A percentile compares a stretch with the other conserved stretches of the same genome.
phyloP scores from a whole-genome alignment of 2,797 vertebrate genomes.

The Periparus ater region DNA sequence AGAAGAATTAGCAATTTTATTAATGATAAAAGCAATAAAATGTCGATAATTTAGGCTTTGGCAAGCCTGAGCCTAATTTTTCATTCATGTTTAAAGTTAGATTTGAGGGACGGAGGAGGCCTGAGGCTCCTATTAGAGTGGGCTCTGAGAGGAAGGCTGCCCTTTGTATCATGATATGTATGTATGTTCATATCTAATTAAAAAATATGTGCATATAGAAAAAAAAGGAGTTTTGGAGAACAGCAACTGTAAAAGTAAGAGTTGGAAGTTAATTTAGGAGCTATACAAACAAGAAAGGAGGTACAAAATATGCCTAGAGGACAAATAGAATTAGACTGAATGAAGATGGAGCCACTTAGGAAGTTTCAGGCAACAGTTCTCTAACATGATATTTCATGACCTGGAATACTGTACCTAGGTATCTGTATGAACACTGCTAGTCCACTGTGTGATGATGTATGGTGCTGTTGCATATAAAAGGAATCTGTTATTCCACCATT shows the following conservation, averaged over 20 bases:
- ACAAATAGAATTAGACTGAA: neutral
- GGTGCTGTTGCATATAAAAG: neutral
- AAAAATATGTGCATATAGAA: neutral
- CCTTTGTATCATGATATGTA: neutral
- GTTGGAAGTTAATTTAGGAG: neutral
- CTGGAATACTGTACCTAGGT: fast-evolving
- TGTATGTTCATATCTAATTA: neutral
- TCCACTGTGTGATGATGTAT: neutral
- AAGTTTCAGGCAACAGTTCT: neutral
- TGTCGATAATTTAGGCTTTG: neutral
- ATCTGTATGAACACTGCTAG: neutral
- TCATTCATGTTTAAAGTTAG: neutral
- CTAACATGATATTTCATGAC: neutral
- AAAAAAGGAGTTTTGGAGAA: neutral
- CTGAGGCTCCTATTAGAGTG: neutral
- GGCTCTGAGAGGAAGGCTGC: fast-evolving
- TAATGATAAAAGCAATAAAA: neutral
- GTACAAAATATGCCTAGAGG: neutral
- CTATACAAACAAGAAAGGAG: neutral
- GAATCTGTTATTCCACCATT: neutral
- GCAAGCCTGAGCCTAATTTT: neutral
- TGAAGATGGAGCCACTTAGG: fast-evolving
- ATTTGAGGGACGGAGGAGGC: neutral
- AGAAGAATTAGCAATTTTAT: neutral
- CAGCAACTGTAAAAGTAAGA: neutral